phyloP scores from a whole-genome alignment of 2,888 invertebrate species.

The Megamerina dolium region DNA sequence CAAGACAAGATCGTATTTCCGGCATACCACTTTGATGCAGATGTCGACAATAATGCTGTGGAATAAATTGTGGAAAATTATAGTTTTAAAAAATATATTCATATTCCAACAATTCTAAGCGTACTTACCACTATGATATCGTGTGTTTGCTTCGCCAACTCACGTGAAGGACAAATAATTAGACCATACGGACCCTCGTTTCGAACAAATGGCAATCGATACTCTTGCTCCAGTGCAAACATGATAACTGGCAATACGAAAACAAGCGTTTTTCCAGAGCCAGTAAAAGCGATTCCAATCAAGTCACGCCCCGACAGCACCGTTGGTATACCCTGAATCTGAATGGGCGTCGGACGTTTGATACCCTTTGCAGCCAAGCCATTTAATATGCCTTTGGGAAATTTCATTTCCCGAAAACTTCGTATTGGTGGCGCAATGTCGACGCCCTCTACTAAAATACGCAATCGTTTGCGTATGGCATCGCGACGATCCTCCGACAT shows the following conservation, averaged over 20 bases:
- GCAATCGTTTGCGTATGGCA: slow-evolving; percentile 67
- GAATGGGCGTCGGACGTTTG: slow-evolving; percentile 90
- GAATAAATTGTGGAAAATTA: background rate
- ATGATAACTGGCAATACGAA: slow-evolving; percentile 93
- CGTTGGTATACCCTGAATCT: slow-evolving; percentile 95
- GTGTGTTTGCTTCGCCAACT: slow-evolving; percentile 93
- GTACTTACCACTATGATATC: slow-evolving; percentile 64
- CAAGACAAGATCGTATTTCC: slow-evolving; percentile 79
- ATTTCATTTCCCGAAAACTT: slow-evolving; percentile 91
- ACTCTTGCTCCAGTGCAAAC: slow-evolving; percentile 95
- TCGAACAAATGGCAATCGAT: slow-evolving; percentile 77
- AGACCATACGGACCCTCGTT: slow-evolving; percentile 77
- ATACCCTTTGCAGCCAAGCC: slow-evolving; percentile 85
- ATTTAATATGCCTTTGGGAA: slow-evolving; percentile 78
- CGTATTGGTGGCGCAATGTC: slow-evolving; percentile 86
- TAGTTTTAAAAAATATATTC: background rate
- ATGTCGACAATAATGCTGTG: slow-evolving; percentile 68
- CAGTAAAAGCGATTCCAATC: slow-evolving; percentile 99
- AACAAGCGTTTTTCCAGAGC: slow-evolving; percentile 96
- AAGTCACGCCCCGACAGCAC: slow-evolving; percentile 94
- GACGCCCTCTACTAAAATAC: slow-evolving; percentile 92
- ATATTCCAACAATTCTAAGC: background rate
- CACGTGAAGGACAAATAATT: slow-evolving; percentile 95
- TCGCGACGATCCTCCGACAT: slow-evolving; percentile 69
- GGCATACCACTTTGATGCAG: slow-evolving; percentile 70